Base-by-base conservation (phyloP, 2,113 vertebrate species). In the Nibea albiflora region DNA sequence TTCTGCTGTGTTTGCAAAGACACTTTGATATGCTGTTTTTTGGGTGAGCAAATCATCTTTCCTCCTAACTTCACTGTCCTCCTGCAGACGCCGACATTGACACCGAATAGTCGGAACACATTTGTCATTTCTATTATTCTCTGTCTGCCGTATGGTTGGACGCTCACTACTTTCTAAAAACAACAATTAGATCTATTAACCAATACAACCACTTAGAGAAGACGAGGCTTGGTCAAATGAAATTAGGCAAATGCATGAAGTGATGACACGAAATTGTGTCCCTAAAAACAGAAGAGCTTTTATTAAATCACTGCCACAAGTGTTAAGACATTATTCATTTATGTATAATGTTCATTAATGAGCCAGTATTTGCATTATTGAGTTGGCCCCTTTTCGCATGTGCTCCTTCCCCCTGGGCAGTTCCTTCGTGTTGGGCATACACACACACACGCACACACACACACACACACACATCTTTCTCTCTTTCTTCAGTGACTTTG, bases 291-390 rank as follows among this genome's bases (percentile, higher is more conserved):
- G 69, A 76, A 19, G 62, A 56, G 28, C 71, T 73, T 90, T 83
- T 85, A 81, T 76, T 76, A 69, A 78, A 73, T 85, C 64, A 68
- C 46, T 81, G 87, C 85, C 78, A 85, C 64, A 84, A 84, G 77
- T 87, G 71, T 81, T 82, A 64, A 78, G 54, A 76, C 88, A 87
- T 91, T 85, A 90, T 86, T 87, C 57, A 90, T 92, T 80, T 82
- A 90, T 90, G 80, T 86, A 87, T 84, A 85, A 82, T 85, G 80
- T 80, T 88, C 88, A 90, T 90, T 91, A 92, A 92, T 89, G 70
- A 90, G 77, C 67, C 68, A 76, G 80, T 86, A 81, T 91, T 88
- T 91, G 88, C 90, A 90, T 92, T 92, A 91, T 91, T 91, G 83
- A 91, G 86, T 85, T 86, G 66, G 67, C 71, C 78, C 75, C 83